Base-by-base conservation (phyloP, 1,140 invertebrate species). In the Pachyrhynchus sulphureomaculatus region DNA sequence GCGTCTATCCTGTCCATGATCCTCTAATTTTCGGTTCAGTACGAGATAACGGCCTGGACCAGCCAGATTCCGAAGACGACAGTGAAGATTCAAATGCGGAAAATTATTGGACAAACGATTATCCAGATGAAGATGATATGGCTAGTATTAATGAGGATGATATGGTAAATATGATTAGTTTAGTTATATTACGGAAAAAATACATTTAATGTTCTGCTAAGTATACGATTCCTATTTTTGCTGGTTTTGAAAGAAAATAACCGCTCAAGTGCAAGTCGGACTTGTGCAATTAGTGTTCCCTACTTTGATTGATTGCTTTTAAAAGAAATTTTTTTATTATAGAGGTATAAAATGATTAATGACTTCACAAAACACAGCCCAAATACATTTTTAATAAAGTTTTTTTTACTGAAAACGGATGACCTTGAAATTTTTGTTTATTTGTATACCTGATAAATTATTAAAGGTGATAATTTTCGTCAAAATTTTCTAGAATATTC, bases 41-140 rank as follows among this genome's bases (percentile, higher is more conserved):
- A 54, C 65, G 76, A 59, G 77, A 80, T 41, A 75, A 77, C 68
- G 74, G 74, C 9, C 39, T 63, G 29, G 57, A 66, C 36, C 47
- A 51, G 2, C 68, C 73, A 52, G 77, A 69, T 15, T 65, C 78
- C 62, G 70, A 73, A 45, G 66, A 72, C 51, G 72, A 76, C 33
- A 80, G 80, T 73, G 82, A 75, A 42, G 74, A 84, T 73, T 83
- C 81, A 0, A 84, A 84, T 76, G 80, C 79, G 63, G 82, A 84
- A 72, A 81, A 79, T 67, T 78, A 83, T 67, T 82, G 78, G 77
- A 73, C 78, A 21, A 84, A 84, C 75, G 81, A 83, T 26, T 84
- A 84, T 64, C 82, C 82, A 15, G 81, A 83, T 64, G 80, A 81
- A 60, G 76, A 76, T 1, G 81, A 83, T 39, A 66, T 75, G 10